These are phyloP conservation scores for Metopia argyrocephala DNA, from an alignment of 2,888 invertebrate genomes.

Conservation along the genomic window DNA sequence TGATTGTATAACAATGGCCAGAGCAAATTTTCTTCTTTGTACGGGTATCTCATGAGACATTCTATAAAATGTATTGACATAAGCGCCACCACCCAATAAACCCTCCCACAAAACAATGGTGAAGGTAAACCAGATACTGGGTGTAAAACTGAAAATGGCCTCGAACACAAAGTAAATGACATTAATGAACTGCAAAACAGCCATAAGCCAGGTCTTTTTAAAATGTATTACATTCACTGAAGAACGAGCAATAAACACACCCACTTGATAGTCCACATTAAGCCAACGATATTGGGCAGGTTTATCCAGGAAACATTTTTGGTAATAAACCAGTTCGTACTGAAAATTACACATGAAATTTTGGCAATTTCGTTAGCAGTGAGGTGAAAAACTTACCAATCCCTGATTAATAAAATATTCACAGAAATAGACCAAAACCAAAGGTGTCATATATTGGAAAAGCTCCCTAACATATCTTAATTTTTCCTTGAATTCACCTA, in stretches of 20 bases:
- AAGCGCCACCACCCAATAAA: slow-evolving; percentile 85
- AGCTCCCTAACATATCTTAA: slow-evolving; percentile 81
- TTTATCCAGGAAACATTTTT: slow-evolving; percentile 81
- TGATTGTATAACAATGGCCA: slow-evolving; percentile 86
- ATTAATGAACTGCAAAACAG: slow-evolving; percentile 84
- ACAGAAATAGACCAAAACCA: slow-evolving; percentile 87
- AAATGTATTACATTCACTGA: slow-evolving; percentile 86
- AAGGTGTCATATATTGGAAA: slow-evolving; percentile 86
- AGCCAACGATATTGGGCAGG: slow-evolving; percentile 88
- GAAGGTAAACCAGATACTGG: slow-evolving; percentile 84
- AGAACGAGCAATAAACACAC: slow-evolving; percentile 90
- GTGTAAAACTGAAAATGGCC: slow-evolving; percentile 82
- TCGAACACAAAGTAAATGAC: slow-evolving; percentile 82
- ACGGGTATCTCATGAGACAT: slow-evolving; percentile 83
- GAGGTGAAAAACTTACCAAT: slow-evolving; percentile 80
- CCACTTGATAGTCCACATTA: slow-evolving; percentile 89
- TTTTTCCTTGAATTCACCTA: slow-evolving; percentile 79
- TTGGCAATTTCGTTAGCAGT: not conserved
- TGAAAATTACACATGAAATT: slow-evolving; percentile 72
- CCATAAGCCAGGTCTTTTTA: slow-evolving; percentile 85
- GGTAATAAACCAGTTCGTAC: slow-evolving; percentile 88
- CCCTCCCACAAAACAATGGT: slow-evolving; percentile 86
- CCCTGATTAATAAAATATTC: slow-evolving; percentile 95
- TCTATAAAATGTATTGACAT: slow-evolving; percentile 89
- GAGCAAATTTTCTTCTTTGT: slow-evolving; percentile 81